These are phyloP conservation scores for Chymomyza caudatula DNA, from an alignment of 2,888 invertebrate genomes.

Conservation along the genomic window DNA sequence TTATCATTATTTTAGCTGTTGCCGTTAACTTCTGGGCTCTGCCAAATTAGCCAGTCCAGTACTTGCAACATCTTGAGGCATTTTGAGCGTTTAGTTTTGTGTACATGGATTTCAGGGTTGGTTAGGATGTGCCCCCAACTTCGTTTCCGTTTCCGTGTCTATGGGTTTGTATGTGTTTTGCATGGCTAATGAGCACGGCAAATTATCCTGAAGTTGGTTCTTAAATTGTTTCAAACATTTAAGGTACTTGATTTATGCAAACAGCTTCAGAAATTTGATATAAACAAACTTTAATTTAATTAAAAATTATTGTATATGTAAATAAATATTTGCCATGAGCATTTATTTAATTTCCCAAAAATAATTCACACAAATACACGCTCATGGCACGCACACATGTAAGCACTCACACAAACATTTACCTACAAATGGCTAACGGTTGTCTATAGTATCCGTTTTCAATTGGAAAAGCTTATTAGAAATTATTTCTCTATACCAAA, in stretches of 20 bases:
- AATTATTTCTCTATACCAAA: slow-evolving; percentile 63
- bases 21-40: slow-evolving; percentile 18
- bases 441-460: slow-evolving; percentile 49
- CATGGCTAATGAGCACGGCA: slow-evolving; percentile 34
- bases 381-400: slow-evolving; percentile 1
- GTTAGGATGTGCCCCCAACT: background rate
- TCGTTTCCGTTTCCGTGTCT: background rate
- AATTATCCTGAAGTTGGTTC: background rate
- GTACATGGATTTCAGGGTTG: background rate
- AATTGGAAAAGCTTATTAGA: slow-evolving; percentile 65
- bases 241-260: background rate
- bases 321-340: slow-evolving; percentile 31
- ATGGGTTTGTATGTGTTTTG: slow-evolving; percentile 32
- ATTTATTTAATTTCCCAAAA: slow-evolving; percentile 45
- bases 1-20: slow-evolving; percentile 30
- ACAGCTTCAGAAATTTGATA: background rate
- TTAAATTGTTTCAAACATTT: background rate
- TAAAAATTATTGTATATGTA: slow-evolving; percentile 2
- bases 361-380: slow-evolving; percentile 19
- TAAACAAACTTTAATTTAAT: background rate
- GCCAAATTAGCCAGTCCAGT: slow-evolving; percentile 29
- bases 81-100: background rate
- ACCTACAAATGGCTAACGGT: slow-evolving; percentile 26
- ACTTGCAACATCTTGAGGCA: background rate
- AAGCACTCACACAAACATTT: slow-evolving; percentile 7